Evolutionary conservation across 2,113 vertebrate species (phyloP).

Genomic region (Platysternon megacephalum): DNA sequence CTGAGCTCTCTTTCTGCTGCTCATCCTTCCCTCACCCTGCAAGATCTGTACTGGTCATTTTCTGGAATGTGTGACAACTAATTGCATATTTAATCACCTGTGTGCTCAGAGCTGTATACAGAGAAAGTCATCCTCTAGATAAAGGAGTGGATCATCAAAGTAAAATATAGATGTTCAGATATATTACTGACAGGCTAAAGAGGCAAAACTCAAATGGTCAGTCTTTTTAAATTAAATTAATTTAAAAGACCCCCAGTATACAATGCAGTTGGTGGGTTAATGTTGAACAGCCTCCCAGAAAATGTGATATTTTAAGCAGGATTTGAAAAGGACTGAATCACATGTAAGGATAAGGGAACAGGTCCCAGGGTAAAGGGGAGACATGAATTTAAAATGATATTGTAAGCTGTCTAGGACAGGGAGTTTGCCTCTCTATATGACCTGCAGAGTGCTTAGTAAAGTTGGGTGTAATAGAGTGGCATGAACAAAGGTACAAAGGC

Average conservation of each 20-base stretch:
- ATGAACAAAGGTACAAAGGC: not conserved
- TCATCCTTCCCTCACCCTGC: not conserved
- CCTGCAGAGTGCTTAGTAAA: rapidly evolving
- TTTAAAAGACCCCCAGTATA: not conserved
- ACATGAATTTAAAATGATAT: not conserved
- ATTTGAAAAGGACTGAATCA: not conserved
- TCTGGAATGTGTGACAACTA: not conserved
- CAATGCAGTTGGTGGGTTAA: not conserved
- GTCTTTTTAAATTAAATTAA: not conserved
- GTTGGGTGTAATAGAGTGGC: not conserved
- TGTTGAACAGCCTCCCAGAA: not conserved
- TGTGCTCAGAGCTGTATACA: not conserved
- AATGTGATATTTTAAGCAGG: not conserved
- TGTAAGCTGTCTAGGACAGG: not conserved
- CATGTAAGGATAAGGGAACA: not conserved
- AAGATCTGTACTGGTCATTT: not conserved
- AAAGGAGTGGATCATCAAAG: not conserved
- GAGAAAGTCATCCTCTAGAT: not conserved
- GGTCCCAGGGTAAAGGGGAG: not conserved
- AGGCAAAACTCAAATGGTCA: not conserved
- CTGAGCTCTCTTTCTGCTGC: not conserved
- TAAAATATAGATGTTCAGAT: not conserved
- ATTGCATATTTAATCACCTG: not conserved
- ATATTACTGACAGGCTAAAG: not conserved
- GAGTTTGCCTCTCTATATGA: rapidly evolving